Base-by-base conservation (phyloP, 2,113 vertebrate species). In the Neolamprologus falcicula region DNA sequence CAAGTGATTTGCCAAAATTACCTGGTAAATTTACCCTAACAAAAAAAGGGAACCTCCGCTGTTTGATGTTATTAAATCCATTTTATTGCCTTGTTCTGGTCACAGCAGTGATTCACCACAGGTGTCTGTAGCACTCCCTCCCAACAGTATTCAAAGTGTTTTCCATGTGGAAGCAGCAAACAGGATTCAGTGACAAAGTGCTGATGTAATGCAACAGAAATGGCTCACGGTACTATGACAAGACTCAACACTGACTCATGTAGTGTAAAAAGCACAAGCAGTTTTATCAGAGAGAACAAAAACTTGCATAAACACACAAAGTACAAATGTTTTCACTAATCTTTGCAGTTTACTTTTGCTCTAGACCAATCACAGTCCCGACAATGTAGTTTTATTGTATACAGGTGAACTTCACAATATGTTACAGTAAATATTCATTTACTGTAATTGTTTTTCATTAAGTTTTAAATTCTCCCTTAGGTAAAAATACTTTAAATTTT, bases 201-300 rank as follows among this genome's bases (percentile, higher is more conserved):
- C 79, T 92, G 83, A 91, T 55, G 87, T 87, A 86, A 93, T 11
- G 1, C 42, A 37, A 81, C 85, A 92, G 86, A 92, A 89, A 93
- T 93, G 83, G 82, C 37, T 59, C 71, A 63, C 31, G 42, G 7
- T n/a, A 17, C 7, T 78, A 78, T 52, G 45, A 78, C 26, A 28
- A 33, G 26, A n/a, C 45, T 42, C 14, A 42, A 52, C 57, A 47
- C 16, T 83, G 85, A 92, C 59, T 92, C 89, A 73, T 33, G 7
- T 24, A 45, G 42, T 80, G 66, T 19, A 83, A 85, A 54, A 78
- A 79, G 21, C 9, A 1, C 71, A 40, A 45, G 68, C 57, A 24
- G 17, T 7, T 57, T 47, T 3, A 45, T 53, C 52, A 26, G 12
- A 80, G 63, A 85, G 63, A 19, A 86, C 76, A 61, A 31, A 83